phyloP scores from a whole-genome alignment of 2,888 invertebrate species.

The Limenitis camilla region DNA sequence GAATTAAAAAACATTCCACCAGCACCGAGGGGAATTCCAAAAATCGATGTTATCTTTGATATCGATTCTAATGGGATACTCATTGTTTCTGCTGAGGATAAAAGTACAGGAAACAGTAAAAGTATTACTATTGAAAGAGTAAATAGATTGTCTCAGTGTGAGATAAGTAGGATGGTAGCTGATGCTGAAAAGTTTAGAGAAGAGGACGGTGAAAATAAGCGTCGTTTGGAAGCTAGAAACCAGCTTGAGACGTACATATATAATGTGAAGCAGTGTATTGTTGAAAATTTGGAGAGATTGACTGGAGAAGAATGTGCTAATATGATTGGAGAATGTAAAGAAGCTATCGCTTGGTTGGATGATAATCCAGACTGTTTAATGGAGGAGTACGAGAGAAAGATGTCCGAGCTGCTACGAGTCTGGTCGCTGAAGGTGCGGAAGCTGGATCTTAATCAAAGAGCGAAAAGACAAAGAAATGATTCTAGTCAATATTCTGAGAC shows the following conservation, averaged over 20 bases:
- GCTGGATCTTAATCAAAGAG: slow-evolving; percentile 26
- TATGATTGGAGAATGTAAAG: slow-evolving; percentile 40
- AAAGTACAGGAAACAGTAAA: slow-evolving; percentile 41
- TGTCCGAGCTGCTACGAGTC: slow-evolving; percentile 40
- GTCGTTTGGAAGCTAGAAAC: slow-evolving; percentile 46
- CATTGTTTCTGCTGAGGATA: slow-evolving; percentile 46
- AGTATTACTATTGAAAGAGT: slow-evolving; percentile 42
- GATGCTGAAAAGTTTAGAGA: slow-evolving; percentile 42
- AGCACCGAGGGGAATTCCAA: slow-evolving; percentile 49
- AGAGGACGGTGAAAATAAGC: slow-evolving; percentile 46
- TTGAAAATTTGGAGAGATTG: slow-evolving; percentile 35
- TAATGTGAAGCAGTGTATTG: slow-evolving; percentile 38
- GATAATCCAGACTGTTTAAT: slow-evolving; percentile 38
- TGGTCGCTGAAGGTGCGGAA: slow-evolving; percentile 45
- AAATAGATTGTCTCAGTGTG: slow-evolving; percentile 39
- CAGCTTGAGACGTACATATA: slow-evolving; percentile 52
- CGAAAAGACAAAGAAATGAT: slow-evolving; percentile 39
- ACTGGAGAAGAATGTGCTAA: slow-evolving; percentile 34
- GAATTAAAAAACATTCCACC: slow-evolving; percentile 49
- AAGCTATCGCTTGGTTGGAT: slow-evolving; percentile 47
- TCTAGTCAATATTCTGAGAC: slow-evolving; percentile 24
- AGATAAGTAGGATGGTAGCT: slow-evolving; percentile 46
- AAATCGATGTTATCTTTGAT: slow-evolving; percentile 51
- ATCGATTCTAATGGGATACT: slow-evolving; percentile 48
- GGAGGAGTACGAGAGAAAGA: slow-evolving; percentile 49